Percentiles rank a stretch among this genome's conserved stretches.
Evolutionary conservation across 1,140 invertebrate species (phyloP).

Genomic region (Heterodera carotae): DNA sequence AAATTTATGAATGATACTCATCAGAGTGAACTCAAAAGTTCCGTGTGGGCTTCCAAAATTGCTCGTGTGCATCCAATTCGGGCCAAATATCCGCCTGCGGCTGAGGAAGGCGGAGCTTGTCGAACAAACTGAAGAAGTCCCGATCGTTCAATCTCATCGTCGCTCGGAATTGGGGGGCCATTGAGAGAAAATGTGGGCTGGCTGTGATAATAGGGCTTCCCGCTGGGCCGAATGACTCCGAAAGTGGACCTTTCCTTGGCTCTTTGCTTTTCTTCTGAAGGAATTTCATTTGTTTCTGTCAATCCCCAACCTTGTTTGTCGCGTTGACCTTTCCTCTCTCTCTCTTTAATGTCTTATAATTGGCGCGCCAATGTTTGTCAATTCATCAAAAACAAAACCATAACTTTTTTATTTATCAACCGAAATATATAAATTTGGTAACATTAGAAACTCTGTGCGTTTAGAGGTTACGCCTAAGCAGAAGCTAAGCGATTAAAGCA

Average conservation of each 20-base stretch:
- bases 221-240: constrained; percentile 37
- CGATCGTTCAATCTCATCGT: constrained; percentile 72
- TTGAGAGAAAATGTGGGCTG: constrained; percentile 71
- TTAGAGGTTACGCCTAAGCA: too few species aligned
- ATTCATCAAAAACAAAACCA: too few species aligned
- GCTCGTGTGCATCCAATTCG: constrained; percentile 82
- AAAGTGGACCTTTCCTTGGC: constrained; percentile 65
- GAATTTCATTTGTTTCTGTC: too few species aligned
- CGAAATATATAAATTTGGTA: too few species aligned
- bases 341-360: not conserved
- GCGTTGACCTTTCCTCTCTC: too few species aligned
- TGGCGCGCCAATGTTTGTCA: too few species aligned
- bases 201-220: constrained; percentile 70
- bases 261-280: constrained; percentile 56
- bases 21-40: constrained; percentile 70
- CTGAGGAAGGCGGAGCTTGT: constrained; percentile 17
- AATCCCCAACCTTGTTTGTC: too few species aligned
- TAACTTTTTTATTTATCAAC: too few species aligned
- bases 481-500: too few species aligned
- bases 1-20: too few species aligned
- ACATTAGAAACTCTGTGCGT: too few species aligned
- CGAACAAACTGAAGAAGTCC: constrained; percentile 78
- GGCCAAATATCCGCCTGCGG: constrained; percentile 83
- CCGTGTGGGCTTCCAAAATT: constrained; percentile 84
- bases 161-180: constrained; percentile 76